Conservation (phyloP, 1,140 invertebrate genomes). For the Patella vulgata region DNA sequence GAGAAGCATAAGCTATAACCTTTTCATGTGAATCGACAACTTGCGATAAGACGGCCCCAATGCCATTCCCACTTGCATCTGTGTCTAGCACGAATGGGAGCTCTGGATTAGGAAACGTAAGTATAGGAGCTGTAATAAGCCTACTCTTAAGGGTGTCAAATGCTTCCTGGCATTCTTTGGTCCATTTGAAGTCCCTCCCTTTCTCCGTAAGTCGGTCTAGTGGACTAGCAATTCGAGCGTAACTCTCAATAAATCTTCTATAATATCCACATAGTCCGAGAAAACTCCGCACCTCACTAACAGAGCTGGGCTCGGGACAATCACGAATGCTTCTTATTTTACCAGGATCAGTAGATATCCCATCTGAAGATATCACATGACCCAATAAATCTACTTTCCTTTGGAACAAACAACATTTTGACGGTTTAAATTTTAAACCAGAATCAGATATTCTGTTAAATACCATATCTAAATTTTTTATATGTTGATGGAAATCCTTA, state of each 20-base stretch:
- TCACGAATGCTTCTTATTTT: conserved; percentile 51
- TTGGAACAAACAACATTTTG: conserved; percentile 66
- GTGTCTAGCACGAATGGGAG: conserved; percentile 39
- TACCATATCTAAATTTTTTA: conserved; percentile 24
- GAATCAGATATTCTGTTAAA: conserved; percentile 23
- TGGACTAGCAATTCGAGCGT: conserved; percentile 38
- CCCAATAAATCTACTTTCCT: conserved; percentile 41
- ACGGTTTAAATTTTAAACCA: conserved; percentile 65
- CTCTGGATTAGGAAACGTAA: conserved; percentile 17
- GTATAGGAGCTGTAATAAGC: conserved; percentile 23
- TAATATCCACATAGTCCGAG: conserved; percentile 37
- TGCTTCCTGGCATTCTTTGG: conserved; percentile 12
- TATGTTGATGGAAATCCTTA: conserved; percentile 9
- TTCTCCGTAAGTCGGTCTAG: conserved; percentile 28
- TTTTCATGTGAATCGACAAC: conserved; percentile 33
- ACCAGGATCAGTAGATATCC: conserved; percentile 30
- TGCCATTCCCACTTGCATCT: conserved; percentile 38
- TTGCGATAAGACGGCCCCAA: conserved; percentile 55
- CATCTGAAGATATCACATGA: conserved; percentile 33
- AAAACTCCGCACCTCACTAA: conserved; percentile 47
- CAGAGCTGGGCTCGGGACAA: conserved; percentile 44
- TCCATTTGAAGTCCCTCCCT: conserved; percentile 16
- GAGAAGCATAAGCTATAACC: conserved; percentile 33
- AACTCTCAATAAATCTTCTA: conserved; percentile 40
- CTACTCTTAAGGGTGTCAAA: conserved; percentile 33